phyloP scores from a whole-genome alignment of 53 echinoderm and acorn worm species.

The Echinarachnius parma region DNA sequence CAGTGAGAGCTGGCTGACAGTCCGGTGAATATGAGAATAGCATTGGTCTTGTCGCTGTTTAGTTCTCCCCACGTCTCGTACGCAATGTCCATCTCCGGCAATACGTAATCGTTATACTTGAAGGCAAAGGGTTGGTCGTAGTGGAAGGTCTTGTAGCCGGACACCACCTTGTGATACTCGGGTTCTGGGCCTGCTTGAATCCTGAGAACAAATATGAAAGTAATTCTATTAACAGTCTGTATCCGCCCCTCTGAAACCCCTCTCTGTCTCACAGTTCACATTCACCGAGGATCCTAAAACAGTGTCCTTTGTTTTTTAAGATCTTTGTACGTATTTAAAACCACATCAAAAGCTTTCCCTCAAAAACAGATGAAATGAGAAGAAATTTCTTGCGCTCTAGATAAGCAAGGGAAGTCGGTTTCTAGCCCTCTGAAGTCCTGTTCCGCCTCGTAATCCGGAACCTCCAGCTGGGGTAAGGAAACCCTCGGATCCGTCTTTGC shows the following conservation, averaged over 20 bases:
- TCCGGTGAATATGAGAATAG: constrained; percentile 71
- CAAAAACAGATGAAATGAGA: neutral
- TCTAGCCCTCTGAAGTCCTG: constrained; percentile 80
- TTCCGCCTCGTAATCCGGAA: constrained; percentile 77
- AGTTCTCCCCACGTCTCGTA: constrained; percentile 96
- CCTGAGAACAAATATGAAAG: too few relatives aligned
- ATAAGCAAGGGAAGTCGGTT: constrained; percentile 89
- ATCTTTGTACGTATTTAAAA: too few relatives aligned
- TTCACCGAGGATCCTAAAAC: too few relatives aligned
- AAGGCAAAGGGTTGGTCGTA: constrained; percentile 68
- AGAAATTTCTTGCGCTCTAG: constrained; percentile 73
- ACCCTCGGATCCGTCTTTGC: neutral
- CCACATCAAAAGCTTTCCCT: too few relatives aligned
- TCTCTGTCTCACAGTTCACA: too few relatives aligned
- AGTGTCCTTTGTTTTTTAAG: too few relatives aligned
- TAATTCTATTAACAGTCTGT: too few relatives aligned
- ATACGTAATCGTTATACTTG: constrained; percentile 72
- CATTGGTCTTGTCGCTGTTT: constrained; percentile 80
- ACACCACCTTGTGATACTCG: constrained; percentile 69
- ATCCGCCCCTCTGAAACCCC: too few relatives aligned
- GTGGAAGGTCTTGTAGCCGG: constrained; percentile 69
- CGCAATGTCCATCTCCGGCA: constrained; percentile 76
- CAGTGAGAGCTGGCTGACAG: constrained; percentile 85
- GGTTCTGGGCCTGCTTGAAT: constrained; percentile 79
- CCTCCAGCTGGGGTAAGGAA: constrained; percentile 76